These are phyloP conservation scores for Hyles lineata DNA, from an alignment of 2,888 invertebrate species.

Conservation along the genomic window DNA sequence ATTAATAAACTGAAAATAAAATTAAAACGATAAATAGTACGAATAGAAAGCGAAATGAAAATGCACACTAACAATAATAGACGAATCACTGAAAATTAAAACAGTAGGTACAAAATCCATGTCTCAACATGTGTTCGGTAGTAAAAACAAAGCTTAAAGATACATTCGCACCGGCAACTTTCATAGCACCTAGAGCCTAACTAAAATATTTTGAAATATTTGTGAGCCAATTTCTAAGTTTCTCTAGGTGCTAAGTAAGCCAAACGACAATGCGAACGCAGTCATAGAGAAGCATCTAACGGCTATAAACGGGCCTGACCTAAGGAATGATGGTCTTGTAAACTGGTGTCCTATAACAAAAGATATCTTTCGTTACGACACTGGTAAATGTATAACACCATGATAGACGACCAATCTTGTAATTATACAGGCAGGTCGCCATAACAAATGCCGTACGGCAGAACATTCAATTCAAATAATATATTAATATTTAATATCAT, in stretches of 20 bases:
- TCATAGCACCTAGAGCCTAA: background rate
- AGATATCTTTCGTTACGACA: conserved; percentile 56
- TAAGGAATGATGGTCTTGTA: conserved; percentile 81
- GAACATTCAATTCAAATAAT: background rate
- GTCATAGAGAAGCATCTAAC: conserved; percentile 62
- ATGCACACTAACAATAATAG: conserved; percentile 48
- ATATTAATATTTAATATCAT: background rate
- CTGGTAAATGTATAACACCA: background rate
- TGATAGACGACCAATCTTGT: background rate
- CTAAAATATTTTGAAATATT: too few species aligned
- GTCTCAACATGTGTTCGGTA: conserved; percentile 67
- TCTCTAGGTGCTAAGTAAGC: background rate
- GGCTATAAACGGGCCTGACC: conserved; percentile 74
- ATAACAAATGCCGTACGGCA: too few species aligned
- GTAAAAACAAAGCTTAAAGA: conserved; percentile 55
- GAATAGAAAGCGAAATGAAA: conserved; percentile 47
- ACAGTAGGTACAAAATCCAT: conserved; percentile 51
- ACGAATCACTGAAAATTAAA: conserved; percentile 35
- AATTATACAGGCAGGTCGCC: conserved; percentile 6
- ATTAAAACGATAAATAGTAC: conserved; percentile 42
- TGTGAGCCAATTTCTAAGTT: too few species aligned
- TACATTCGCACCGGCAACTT: conserved; percentile 9
- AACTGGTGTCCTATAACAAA: conserved; percentile 84
- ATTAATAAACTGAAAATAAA: conserved; percentile 27
- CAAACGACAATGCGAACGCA: conserved; percentile 30